Percentiles rank a stretch among this genome's conserved stretches.
These are phyloP conservation scores for Siniperca undulata DNA, from an alignment of 2,797 vertebrate species.

Conservation along the genomic window DNA sequence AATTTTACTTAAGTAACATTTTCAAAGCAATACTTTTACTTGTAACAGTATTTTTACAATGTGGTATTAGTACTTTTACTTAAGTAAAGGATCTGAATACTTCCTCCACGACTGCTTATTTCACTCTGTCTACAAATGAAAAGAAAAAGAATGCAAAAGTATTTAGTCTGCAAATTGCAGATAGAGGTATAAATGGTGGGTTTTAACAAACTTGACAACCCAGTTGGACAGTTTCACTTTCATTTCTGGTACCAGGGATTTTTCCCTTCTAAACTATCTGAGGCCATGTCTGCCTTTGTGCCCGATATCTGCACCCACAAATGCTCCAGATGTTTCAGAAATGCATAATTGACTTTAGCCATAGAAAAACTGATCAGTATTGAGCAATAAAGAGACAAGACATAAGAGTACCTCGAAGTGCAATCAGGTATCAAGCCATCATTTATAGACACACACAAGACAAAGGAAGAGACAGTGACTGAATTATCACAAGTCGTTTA, in stretches of 20 bases:
- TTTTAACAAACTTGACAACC: conserved; percentile 47
- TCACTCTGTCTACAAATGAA: not conserved
- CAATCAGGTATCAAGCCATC: not conserved
- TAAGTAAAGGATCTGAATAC: too few relatives aligned
- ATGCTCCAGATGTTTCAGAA: not conserved
- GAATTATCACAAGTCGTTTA: conserved; percentile 74
- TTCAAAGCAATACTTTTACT: too few relatives aligned
- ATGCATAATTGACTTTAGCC: not conserved
- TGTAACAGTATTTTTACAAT: too few relatives aligned
- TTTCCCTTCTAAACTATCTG: not conserved
- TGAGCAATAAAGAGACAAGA: not conserved
- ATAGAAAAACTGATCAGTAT: not conserved
- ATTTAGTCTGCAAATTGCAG: not conserved
- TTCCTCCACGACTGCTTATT: too few relatives aligned
- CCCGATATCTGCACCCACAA: not conserved
- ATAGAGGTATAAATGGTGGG: not conserved
- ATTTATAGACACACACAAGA: conserved; percentile 6
- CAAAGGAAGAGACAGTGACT: not conserved
- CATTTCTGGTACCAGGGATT: not conserved
- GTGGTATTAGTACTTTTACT: too few relatives aligned
- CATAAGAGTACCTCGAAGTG: not conserved
- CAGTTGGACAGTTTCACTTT: conserved; percentile 42
- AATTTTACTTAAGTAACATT: too few relatives aligned
- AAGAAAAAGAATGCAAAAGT: not conserved
- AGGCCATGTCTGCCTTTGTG: not conserved